Conservation (phyloP, 2,797 vertebrate species). For the Lacerta viridis region DNA sequence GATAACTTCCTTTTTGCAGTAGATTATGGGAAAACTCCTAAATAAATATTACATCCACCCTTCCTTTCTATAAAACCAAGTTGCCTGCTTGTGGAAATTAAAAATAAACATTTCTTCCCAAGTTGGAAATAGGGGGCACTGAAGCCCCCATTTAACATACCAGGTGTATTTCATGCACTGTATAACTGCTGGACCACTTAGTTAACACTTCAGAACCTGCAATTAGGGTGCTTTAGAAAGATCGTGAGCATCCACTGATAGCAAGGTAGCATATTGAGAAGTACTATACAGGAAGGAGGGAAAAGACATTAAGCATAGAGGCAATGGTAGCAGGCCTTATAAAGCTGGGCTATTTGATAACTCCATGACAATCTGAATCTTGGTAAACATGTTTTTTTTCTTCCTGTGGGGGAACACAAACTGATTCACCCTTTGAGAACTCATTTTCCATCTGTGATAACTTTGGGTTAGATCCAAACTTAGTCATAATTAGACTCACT, state of each 20-base stretch:
- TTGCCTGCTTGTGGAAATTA: not conserved
- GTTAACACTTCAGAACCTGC: not conserved
- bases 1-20: not conserved
- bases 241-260: not conserved
- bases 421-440: not conserved
- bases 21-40: constrained; percentile 1
- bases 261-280: not conserved
- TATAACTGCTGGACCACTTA: constrained; percentile 2
- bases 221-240: constrained; percentile 5
- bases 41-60: constrained; percentile 10
- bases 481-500: too few relatives aligned
- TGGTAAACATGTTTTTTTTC: not conserved
- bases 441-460: not conserved
- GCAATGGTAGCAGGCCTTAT: not conserved
- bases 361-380: not conserved
- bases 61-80: not conserved
- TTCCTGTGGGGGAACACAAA: not conserved
- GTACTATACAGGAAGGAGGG: not conserved
- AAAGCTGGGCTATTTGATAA: not conserved
- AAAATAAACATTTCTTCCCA: not conserved
- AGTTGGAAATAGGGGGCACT: not conserved
- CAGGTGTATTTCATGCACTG: not conserved
- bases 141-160: not conserved
- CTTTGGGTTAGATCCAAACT: not conserved
- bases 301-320: not conserved